Evolutionary conservation across 2,797 vertebrate genomes (phyloP).

Genomic region (Galaxias olidus): DNA sequence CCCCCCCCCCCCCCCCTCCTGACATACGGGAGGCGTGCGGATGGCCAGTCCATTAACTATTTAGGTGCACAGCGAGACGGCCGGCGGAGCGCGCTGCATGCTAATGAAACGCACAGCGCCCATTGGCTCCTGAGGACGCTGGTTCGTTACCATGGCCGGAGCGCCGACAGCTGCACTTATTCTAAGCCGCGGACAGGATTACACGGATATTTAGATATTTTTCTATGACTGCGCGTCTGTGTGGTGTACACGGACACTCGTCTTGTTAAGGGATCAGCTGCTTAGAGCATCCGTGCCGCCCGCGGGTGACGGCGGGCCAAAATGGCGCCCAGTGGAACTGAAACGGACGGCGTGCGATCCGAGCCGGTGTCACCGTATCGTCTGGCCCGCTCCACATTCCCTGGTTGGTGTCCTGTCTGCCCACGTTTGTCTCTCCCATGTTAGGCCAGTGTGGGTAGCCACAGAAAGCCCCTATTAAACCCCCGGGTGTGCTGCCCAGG

Average conservation of each 20-base stretch:
- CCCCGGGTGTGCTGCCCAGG: conserved; percentile 36
- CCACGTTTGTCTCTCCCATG: conserved; percentile 43
- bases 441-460: conserved; percentile 54
- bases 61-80: conserved; percentile 75
- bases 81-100: conserved; percentile 68
- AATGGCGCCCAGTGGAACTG: conserved; percentile 59
- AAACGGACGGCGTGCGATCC: conserved; percentile 47
- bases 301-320: conserved; percentile 47
- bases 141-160: conserved; percentile 68
- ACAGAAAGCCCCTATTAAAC: conserved; percentile 55
- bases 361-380: conserved; percentile 59
- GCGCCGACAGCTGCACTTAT: conserved; percentile 21
- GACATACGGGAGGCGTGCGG: conserved; percentile 64
- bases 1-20: conserved; percentile 36
- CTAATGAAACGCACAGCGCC: conserved; percentile 72
- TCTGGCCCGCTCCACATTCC: conserved; percentile 48
- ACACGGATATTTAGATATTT: conserved; percentile 54
- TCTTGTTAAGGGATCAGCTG: conserved; percentile 1
- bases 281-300: conserved; percentile 38
- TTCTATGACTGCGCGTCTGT: not conserved
- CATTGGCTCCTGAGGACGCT: conserved; percentile 64
- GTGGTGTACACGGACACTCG: conserved; percentile 13
- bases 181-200: conserved; percentile 22
- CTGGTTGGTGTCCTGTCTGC: conserved; percentile 39
- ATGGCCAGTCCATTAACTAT: conserved; percentile 77